Percentiles rank a stretch among this genome's conserved stretches.
These are phyloP conservation scores for Trypoxylon attenuatum DNA, from an alignment of 2,888 invertebrate genomes.

Conservation along the genomic window DNA sequence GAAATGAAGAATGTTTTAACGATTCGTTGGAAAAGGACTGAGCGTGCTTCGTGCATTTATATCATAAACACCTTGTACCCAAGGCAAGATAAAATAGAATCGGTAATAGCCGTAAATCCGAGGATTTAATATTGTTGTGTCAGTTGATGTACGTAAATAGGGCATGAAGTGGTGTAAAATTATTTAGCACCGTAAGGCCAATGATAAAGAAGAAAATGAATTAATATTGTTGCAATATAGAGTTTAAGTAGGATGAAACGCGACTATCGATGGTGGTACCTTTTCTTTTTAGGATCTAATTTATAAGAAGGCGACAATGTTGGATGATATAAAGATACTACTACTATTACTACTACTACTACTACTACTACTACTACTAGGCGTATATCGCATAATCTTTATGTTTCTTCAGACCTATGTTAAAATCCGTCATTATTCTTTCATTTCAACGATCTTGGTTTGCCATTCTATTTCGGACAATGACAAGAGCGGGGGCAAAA, in stretches of 20 bases:
- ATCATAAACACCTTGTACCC: no score
- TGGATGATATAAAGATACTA: no score
- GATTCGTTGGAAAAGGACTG: constrained; percentile 12
- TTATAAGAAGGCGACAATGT: constrained; percentile 32
- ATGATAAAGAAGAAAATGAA: constrained; percentile 31
- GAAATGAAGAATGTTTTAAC: background rate
- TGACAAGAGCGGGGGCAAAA: background rate
- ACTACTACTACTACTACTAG: no score
- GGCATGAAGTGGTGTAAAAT: constrained; percentile 22
- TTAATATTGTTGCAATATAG: constrained; percentile 58
- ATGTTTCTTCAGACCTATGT: constrained; percentile 45
- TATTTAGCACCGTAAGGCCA: constrained; percentile 37
- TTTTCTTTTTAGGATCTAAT: constrained; percentile 45
- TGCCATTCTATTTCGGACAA: constrained; percentile 15
- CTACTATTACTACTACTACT: no score
- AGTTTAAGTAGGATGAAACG: constrained; percentile 48
- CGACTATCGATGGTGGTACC: constrained; percentile 42
- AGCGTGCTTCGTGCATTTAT: constrained; percentile 2
- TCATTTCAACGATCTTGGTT: constrained; percentile 52
- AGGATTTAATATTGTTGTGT: constrained; percentile 30
- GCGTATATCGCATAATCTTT: constrained; percentile 29
- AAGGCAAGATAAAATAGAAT: no score
- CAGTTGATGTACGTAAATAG: constrained; percentile 41
- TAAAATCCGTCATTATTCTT: constrained; percentile 45
- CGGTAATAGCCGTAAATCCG: no score